Conservation (phyloP, 2,113 vertebrate genomes). For the Neomonachus schauinslandi region DNA sequence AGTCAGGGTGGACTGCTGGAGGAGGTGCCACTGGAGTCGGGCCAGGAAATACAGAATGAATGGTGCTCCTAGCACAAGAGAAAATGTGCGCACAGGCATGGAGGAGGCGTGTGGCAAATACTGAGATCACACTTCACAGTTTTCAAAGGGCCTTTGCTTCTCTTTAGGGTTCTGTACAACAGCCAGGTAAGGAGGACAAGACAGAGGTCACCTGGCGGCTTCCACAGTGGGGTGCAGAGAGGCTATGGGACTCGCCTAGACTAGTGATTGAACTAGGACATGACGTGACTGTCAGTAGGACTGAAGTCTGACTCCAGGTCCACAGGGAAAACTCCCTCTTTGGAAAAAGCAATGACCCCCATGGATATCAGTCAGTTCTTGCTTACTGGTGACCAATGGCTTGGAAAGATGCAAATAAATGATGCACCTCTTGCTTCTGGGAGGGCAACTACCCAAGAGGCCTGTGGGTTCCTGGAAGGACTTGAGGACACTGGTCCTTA, state of each 20-base stretch:
- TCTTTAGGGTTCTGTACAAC: neutral
- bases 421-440: neutral
- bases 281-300: neutral
- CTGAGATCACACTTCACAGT: neutral
- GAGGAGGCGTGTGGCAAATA: neutral
- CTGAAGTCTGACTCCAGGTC: neutral
- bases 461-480: neutral
- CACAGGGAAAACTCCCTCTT: neutral
- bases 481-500: neutral
- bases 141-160: neutral
- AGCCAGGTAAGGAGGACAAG: neutral
- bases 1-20: neutral
- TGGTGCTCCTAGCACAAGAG: neutral
- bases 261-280: neutral
- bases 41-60: neutral
- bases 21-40: neutral
- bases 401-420: neutral
- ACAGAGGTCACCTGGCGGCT: neutral
- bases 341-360: neutral
- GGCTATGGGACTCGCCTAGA: neutral
- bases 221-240: neutral
- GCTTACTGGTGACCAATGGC: neutral
- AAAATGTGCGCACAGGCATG: neutral
- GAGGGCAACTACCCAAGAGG: neutral
- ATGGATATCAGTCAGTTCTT: neutral